Evolutionary conservation across 2,113 vertebrate genomes (phyloP).

Genomic region (Sinocyclocheilus grahami): DNA sequence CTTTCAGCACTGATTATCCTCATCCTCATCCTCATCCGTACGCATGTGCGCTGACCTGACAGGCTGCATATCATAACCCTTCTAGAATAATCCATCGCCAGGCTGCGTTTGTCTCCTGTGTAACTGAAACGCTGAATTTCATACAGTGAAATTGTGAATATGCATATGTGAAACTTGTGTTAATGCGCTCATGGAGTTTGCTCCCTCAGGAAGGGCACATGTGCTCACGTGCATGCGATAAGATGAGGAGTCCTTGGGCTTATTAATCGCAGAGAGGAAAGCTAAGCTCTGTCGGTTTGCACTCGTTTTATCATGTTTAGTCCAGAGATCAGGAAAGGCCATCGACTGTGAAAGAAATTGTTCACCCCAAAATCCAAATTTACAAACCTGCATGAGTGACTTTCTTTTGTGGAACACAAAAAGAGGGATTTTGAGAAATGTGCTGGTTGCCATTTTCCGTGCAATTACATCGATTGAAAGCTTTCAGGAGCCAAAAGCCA

Average conservation of each 20-base stretch:
- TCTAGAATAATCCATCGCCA: neutral
- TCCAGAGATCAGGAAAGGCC: neutral
- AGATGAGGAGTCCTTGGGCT: neutral
- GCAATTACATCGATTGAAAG: neutral
- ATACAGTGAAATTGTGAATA: neutral
- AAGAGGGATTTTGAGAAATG: neutral
- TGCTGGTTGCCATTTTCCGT: neutral
- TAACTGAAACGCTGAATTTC: neutral
- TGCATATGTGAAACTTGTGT: neutral
- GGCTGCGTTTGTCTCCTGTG: neutral
- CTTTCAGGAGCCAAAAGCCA: too few relatives aligned
- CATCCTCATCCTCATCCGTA: neutral
- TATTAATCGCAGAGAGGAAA: neutral
- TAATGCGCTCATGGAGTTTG: neutral
- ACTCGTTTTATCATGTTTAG: neutral
- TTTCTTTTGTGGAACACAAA: neutral
- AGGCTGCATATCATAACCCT: neutral
- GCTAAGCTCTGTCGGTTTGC: neutral
- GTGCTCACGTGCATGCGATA: neutral
- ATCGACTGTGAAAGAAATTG: neutral
- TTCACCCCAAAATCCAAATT: too few relatives aligned
- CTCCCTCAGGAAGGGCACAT: neutral
- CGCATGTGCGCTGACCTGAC: conserved; percentile 3
- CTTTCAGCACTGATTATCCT: conserved; percentile 53
- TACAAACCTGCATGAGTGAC: neutral